A percentile compares a stretch with the other conserved stretches of the same genome.
These are phyloP conservation scores for Fragum fragum DNA, from an alignment of 2,888 invertebrate genomes.

Conservation along the genomic window DNA sequence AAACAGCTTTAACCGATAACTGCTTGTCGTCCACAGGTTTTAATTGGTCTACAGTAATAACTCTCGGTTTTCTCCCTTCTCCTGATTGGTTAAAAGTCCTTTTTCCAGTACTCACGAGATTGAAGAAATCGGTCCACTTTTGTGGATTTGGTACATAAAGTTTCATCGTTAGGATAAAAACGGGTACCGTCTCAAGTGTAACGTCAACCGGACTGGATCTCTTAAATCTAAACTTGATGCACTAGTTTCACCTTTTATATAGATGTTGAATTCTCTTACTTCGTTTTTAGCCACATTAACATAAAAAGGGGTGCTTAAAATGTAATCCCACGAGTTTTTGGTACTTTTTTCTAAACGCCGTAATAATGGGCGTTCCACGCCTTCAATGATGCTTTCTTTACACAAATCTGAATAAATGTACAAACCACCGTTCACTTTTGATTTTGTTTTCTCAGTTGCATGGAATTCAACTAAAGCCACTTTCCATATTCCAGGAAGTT, in stretches of 20 bases:
- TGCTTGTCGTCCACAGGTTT: slow-evolving; percentile 10
- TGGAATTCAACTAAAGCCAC: slow-evolving; percentile 32
- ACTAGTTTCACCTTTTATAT: slow-evolving; percentile 44
- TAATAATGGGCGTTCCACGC: slow-evolving; percentile 39
- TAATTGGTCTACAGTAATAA: slow-evolving; percentile 34
- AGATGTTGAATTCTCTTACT: slow-evolving; percentile 44
- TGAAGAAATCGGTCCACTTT: slow-evolving; percentile 45
- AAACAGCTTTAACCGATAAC: slow-evolving; percentile 36
- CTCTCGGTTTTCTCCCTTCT: slow-evolving; percentile 18
- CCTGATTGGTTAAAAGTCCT: slow-evolving; percentile 36
- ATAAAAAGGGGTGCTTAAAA: slow-evolving; percentile 39
- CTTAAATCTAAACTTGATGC: slow-evolving; percentile 20
- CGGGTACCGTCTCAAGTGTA: slow-evolving; percentile 44
- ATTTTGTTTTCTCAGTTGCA: slow-evolving; percentile 25
- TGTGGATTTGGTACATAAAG: slow-evolving; percentile 58
- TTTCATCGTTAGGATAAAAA: slow-evolving; percentile 32
- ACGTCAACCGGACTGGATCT: slow-evolving; percentile 48
- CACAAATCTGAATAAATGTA: slow-evolving; percentile 45
- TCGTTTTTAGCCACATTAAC: slow-evolving; percentile 36
- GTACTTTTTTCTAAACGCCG: slow-evolving; percentile 49
- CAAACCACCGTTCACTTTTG: slow-evolving; percentile 8
- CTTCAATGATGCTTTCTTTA: slow-evolving; percentile 32
- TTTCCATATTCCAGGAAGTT: slow-evolving; percentile 30
- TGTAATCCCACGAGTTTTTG: slow-evolving; percentile 37
- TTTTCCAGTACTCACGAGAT: slow-evolving; percentile 35